Percentiles rank a stretch among this genome's conserved stretches.
Evolutionary conservation across 2,888 invertebrate genomes (phyloP).

Genomic region (Oegoconia quadripuncta): DNA sequence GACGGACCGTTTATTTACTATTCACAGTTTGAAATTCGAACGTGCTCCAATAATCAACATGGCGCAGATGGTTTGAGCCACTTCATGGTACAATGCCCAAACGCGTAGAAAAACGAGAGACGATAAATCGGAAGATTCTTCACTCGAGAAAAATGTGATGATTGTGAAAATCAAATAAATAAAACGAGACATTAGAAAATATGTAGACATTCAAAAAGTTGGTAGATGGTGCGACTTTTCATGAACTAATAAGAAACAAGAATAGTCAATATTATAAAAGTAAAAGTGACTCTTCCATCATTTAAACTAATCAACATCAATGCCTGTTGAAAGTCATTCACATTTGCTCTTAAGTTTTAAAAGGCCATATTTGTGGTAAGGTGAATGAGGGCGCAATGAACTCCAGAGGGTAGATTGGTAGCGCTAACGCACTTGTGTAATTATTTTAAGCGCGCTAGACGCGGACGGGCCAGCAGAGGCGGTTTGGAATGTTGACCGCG

Average conservation of each 20-base stretch:
- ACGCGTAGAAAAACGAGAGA: constrained; percentile 25
- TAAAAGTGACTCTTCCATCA: constrained; percentile 48
- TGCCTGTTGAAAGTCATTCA: constrained; percentile 48
- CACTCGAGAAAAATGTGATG: constrained; percentile 15
- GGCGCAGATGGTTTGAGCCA: constrained; percentile 43
- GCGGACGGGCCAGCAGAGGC: constrained; percentile 54
- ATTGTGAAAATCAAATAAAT: background rate
- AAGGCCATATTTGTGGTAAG: constrained; percentile 37
- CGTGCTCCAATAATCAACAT: constrained; percentile 68
- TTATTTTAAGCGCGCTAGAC: constrained; percentile 71
- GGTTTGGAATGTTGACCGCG: constrained; percentile 56
- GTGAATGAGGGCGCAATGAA: constrained; percentile 42
- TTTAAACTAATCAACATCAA: constrained; percentile 30
- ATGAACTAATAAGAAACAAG: constrained; percentile 9
- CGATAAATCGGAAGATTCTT: constrained; percentile 16
- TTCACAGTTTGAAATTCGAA: constrained; percentile 69
- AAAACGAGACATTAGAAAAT: background rate
- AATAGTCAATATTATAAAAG: constrained; percentile 34
- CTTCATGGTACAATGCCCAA: constrained; percentile 34
- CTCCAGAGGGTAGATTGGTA: constrained; percentile 48
- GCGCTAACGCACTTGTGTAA: constrained; percentile 65
- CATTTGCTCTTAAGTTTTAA: constrained; percentile 38
- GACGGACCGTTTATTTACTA: constrained; percentile 71
- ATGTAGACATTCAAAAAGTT: background rate
- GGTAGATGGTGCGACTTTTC: background rate